Percentiles rank a stretch among this genome's conserved stretches.
These are phyloP conservation scores for Thoracochromis brauschi DNA, from an alignment of 2,113 vertebrate species.

Conservation along the genomic window DNA sequence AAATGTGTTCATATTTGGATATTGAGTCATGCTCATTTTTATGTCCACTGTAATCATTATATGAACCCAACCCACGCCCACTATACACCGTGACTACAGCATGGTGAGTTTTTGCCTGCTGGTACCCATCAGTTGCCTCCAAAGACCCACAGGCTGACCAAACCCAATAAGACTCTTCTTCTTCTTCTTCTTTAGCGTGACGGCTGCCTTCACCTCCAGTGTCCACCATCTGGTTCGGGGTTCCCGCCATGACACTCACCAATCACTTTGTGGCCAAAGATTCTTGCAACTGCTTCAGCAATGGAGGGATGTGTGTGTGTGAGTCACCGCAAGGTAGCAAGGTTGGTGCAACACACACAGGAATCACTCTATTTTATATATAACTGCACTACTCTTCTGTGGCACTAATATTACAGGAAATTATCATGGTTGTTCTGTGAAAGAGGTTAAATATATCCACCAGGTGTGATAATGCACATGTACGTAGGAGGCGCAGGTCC, in stretches of 20 bases:
- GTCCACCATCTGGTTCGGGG: background rate
- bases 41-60: background rate
- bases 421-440: rapidly evolving
- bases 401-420: background rate
- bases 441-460: background rate
- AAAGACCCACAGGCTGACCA: background rate
- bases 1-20: background rate
- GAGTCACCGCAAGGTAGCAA: background rate
- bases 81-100: background rate
- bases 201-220: rapidly evolving
- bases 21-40: background rate
- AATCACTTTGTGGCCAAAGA: background rate
- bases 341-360: background rate
- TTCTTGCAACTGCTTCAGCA: rapidly evolving
- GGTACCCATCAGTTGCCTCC: background rate
- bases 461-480: background rate
- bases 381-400: background rate
- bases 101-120: background rate
- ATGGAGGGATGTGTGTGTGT: background rate
- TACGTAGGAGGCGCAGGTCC: background rate
- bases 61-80: rapidly evolving
- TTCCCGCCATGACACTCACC: background rate
- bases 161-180: rapidly evolving
- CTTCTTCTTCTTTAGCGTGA: background rate
- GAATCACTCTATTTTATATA: rapidly evolving